These are phyloP conservation scores for Argentina silus DNA, from an alignment of 2,797 vertebrate genomes.

Conservation along the genomic window DNA sequence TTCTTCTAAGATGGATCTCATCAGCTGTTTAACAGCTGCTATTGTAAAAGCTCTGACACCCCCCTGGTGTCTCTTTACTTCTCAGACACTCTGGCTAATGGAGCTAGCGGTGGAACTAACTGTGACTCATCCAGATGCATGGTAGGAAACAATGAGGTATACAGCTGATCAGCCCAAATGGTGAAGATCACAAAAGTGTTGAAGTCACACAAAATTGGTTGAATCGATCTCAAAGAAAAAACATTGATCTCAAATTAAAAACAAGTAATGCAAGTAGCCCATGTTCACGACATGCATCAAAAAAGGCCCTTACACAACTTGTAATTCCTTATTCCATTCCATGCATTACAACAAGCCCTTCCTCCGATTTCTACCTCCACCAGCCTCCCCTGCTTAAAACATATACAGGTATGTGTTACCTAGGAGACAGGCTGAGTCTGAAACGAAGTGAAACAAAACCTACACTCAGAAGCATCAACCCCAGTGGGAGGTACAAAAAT, in stretches of 20 bases:
- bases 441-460: background rate
- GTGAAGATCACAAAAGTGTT: background rate
- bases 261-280: no score
- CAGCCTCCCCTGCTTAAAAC: no score
- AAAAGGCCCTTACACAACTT: no score
- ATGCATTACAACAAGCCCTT: no score
- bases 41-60: background rate
- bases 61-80: background rate
- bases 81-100: constrained; percentile 25
- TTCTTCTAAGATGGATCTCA: background rate
- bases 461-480: background rate
- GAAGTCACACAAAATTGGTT: background rate
- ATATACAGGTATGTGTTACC: background rate
- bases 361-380: no score
- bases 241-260: background rate
- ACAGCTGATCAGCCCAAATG: background rate
- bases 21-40: background rate
- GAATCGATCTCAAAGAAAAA: background rate
- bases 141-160: background rate
- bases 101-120: constrained; percentile 14
- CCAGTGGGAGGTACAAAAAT: constrained; percentile 33
- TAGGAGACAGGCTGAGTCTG: background rate
- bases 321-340: no score
- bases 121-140: background rate
- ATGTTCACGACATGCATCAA: no score